Conservation (phyloP, 2,113 vertebrate genomes). For the Phainopepla nitens region DNA sequence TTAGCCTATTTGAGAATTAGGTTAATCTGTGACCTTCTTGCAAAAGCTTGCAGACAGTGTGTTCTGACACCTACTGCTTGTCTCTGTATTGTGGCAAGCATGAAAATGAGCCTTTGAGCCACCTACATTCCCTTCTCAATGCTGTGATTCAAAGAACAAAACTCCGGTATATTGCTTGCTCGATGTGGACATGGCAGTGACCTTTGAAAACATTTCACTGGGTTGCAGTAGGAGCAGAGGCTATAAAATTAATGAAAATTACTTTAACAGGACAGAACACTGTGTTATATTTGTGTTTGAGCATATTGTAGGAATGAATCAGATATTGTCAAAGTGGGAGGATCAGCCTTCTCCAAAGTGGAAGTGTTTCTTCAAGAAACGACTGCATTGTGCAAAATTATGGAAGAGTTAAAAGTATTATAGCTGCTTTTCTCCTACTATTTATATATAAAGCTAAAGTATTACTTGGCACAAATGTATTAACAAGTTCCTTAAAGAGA, state of each 20-base stretch:
- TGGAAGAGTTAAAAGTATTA: conserved; percentile 22
- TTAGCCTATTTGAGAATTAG: background rate
- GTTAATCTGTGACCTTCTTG: background rate
- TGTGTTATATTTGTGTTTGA: background rate
- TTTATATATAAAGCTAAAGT: conserved; percentile 22
- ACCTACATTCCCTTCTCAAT: background rate
- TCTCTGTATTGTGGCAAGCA: background rate
- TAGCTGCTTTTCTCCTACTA: background rate
- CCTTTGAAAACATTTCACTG: background rate
- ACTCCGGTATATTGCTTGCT: background rate
- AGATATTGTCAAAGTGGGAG: background rate
- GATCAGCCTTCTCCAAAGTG: background rate
- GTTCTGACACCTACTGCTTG: background rate
- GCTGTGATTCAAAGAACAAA: background rate
- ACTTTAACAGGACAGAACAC: background rate
- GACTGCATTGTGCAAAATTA: background rate
- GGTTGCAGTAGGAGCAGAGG: background rate
- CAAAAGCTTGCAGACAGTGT: background rate
- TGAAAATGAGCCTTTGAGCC: background rate
- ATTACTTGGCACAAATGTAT: conserved; percentile 26
- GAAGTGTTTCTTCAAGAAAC: background rate
- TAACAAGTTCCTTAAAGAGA: conserved; percentile 30
- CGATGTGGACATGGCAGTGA: background rate
- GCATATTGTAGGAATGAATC: background rate
- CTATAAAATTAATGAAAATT: background rate